Evolutionary conservation across 1,140 invertebrate genomes (phyloP).

Genomic region (Meloidogyne floridensis): DNA sequence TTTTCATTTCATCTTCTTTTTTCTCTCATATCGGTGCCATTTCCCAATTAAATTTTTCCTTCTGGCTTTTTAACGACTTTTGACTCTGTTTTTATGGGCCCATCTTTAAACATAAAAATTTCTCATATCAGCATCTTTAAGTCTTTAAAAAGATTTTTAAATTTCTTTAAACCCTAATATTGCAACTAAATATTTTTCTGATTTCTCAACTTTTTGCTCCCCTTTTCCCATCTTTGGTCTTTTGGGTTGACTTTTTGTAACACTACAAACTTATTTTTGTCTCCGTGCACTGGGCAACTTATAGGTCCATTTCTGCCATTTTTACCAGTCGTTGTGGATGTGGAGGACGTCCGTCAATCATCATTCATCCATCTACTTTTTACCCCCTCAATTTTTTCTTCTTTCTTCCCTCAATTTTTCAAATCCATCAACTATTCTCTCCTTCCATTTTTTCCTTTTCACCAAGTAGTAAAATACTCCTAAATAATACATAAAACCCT

Average conservation of each 20-base stretch:
- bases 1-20: not conserved
- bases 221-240: not conserved
- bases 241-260: not conserved
- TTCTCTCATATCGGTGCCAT: not conserved
- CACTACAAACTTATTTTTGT: not conserved
- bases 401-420: not conserved
- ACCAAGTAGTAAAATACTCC: not conserved
- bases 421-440: conserved; percentile 1
- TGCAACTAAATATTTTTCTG: too few species aligned
- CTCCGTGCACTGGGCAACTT: conserved; percentile 4
- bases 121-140: not conserved
- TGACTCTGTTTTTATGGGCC: not conserved
- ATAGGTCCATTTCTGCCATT: not conserved
- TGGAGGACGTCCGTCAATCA: conserved; percentile 4
- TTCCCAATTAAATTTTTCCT: not conserved
- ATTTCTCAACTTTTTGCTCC: not conserved
- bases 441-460: not conserved
- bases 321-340: not conserved
- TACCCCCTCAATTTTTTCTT: not conserved
- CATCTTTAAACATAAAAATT: not conserved
- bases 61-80: not conserved
- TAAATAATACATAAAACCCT: not conserved
- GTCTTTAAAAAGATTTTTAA: not conserved
- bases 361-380: conserved; percentile 1
- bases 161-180: too few species aligned